phyloP scores from a whole-genome alignment of 2,113 vertebrate genomes.

The Chloropsis cyanopogon region DNA sequence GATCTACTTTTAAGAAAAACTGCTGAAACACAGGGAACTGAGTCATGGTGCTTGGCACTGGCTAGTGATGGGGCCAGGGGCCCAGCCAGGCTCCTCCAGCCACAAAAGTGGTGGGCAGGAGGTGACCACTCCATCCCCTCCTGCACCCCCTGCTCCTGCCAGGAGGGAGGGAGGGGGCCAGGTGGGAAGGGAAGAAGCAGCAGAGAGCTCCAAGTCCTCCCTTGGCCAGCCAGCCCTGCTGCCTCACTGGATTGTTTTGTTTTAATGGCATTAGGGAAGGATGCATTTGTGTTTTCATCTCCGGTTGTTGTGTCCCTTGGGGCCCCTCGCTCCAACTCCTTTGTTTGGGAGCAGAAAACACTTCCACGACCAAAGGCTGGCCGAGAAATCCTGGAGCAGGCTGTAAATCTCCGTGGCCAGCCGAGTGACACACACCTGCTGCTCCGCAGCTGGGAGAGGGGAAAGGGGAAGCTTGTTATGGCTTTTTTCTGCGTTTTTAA shows the following conservation, averaged over 20 bases:
- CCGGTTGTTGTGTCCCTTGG: slow-evolving; percentile 28
- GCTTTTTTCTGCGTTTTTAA: neutral
- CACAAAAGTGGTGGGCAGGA: neutral
- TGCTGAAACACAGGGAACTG: neutral
- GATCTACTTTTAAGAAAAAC: slow-evolving; percentile 23
- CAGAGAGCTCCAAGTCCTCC: neutral
- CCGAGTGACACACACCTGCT: slow-evolving; percentile 58
- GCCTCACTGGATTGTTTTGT: neutral
- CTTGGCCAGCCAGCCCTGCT: neutral
- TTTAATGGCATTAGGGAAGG: neutral
- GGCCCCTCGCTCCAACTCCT: neutral
- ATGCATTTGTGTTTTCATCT: slow-evolving; percentile 30
- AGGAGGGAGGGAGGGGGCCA: neutral
- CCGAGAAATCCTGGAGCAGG: slow-evolving; percentile 44
- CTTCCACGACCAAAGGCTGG: slow-evolving; percentile 10
- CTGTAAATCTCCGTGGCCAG: slow-evolving; percentile 56
- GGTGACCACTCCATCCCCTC: neutral
- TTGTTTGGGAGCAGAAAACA: slow-evolving; percentile 59
- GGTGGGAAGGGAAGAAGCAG: neutral
- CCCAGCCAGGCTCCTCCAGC: neutral
- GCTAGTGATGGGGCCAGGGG: neutral
- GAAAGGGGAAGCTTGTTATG: neutral
- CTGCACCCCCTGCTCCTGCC: neutral
- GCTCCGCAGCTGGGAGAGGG: slow-evolving; percentile 52
- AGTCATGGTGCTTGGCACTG: neutral